Percentiles rank a stretch among this genome's conserved stretches.
phyloP scores from a whole-genome alignment of 2,888 invertebrate species.

The Hemicrepidius hirtus region DNA sequence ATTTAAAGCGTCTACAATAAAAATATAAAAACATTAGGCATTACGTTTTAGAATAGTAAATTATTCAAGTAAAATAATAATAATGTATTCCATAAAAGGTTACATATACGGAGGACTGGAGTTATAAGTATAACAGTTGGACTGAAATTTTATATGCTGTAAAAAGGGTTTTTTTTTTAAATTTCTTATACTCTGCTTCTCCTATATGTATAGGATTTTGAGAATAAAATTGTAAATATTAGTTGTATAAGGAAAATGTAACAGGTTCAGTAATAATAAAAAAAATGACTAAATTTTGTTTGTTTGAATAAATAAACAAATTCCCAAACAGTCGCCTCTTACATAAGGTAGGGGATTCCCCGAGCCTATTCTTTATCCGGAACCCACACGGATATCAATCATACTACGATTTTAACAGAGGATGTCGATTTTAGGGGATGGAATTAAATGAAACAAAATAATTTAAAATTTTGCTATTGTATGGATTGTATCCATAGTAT shows the following conservation, averaged over 20 bases:
- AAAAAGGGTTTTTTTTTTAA: conserved; percentile 1
- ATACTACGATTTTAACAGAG: too few species aligned
- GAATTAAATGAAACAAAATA: too few species aligned
- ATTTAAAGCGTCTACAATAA: background rate
- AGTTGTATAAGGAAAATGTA: background rate
- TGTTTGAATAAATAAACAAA: too few species aligned
- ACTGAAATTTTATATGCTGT: conserved; percentile 5
- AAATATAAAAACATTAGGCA: background rate
- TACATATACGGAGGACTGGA: conserved; percentile 50
- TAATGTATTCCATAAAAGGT: background rate
- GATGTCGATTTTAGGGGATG: too few species aligned
- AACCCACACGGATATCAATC: too few species aligned
- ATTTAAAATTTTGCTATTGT: too few species aligned
- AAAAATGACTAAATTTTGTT: background rate
- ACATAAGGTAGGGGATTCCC: too few species aligned
- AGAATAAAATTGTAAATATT: conserved; percentile 29
- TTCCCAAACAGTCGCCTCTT: too few species aligned
- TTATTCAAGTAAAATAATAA: conserved; percentile 3
- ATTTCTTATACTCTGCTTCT: conserved; percentile 47
- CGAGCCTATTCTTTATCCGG: too few species aligned
- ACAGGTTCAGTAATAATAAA: conserved; percentile 1
- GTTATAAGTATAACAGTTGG: conserved; percentile 35
- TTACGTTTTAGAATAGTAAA: conserved; percentile 32
- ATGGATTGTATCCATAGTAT: too few species aligned
- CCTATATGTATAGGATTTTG: conserved; percentile 46